Evolutionary conservation across 2,888 invertebrate genomes (phyloP).

Genomic region (Eilema sororculum): DNA sequence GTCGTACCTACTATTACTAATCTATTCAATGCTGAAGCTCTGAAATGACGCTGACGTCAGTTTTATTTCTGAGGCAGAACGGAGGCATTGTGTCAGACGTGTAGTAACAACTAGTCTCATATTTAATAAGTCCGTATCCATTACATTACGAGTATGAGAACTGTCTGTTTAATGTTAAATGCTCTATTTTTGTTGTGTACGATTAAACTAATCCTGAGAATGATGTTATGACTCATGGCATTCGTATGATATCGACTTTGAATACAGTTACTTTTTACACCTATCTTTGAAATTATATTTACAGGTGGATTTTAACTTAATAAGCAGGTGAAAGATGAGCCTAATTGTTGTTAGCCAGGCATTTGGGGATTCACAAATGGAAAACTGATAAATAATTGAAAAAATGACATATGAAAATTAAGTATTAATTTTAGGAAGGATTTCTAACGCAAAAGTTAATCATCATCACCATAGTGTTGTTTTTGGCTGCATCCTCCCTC

Average conservation of each 20-base stretch:
- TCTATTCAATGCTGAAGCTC: background rate
- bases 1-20: too few species aligned
- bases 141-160: conserved; percentile 27
- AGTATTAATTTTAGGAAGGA: too few species aligned
- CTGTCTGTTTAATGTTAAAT: conserved; percentile 35
- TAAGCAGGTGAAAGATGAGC: too few species aligned
- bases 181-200: conserved; percentile 32
- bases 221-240: conserved; percentile 34
- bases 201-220: conserved; percentile 20
- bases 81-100: background rate
- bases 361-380: background rate
- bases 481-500: too few species aligned
- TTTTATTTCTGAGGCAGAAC: background rate
- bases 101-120: background rate
- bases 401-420: too few species aligned
- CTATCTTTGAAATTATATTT: background rate
- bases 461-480: too few species aligned
- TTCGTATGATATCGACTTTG: background rate
- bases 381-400: too few species aligned
- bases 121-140: conserved; percentile 3
- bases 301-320: too few species aligned
- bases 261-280: background rate
- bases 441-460: too few species aligned
- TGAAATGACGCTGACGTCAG: background rate
- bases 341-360: too few species aligned